phyloP scores from a whole-genome alignment of 1,140 invertebrate genomes.

The Marisa cornuarietis region DNA sequence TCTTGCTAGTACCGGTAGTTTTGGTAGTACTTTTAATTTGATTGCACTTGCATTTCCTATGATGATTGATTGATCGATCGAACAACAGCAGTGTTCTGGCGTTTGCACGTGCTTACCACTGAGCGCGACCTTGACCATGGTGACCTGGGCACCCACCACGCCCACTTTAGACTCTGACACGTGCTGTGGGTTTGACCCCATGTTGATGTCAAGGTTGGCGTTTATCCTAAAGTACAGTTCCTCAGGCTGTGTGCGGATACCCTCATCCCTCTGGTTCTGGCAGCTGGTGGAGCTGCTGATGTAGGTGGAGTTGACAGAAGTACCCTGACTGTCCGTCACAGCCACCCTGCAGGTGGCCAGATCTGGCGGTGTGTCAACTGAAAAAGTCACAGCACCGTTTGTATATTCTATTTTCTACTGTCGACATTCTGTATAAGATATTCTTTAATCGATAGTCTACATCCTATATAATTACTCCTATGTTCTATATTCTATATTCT shows the following conservation, averaged over 20 bases:
- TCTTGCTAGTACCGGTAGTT: too few species aligned
- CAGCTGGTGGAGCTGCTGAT: neutral
- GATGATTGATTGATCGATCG: too few species aligned
- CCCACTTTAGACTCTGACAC: constrained; percentile 12
- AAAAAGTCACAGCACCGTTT: too few species aligned
- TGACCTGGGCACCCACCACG: constrained; percentile 10
- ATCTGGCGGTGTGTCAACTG: neutral
- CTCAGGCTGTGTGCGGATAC: constrained; percentile 1
- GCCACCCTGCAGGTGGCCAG: constrained; percentile 14
- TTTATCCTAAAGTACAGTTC: constrained; percentile 4
- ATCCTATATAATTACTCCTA: too few species aligned
- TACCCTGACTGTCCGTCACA: constrained; percentile 8
- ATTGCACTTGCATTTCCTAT: too few species aligned
- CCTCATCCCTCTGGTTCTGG: constrained; percentile 2
- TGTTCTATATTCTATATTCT: too few species aligned
- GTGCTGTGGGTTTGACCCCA: neutral
- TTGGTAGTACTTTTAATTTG: too few species aligned
- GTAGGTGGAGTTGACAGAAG: neutral
- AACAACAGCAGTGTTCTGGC: too few species aligned
- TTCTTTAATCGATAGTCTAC: too few species aligned
- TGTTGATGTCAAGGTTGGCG: neutral
- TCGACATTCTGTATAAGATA: too few species aligned
- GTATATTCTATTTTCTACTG: too few species aligned
- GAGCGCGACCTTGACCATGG: neutral
- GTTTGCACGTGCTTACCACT: neutral